These are phyloP conservation scores for Pangasianodon gigas DNA, from an alignment of 2,113 vertebrate genomes.

Conservation along the genomic window DNA sequence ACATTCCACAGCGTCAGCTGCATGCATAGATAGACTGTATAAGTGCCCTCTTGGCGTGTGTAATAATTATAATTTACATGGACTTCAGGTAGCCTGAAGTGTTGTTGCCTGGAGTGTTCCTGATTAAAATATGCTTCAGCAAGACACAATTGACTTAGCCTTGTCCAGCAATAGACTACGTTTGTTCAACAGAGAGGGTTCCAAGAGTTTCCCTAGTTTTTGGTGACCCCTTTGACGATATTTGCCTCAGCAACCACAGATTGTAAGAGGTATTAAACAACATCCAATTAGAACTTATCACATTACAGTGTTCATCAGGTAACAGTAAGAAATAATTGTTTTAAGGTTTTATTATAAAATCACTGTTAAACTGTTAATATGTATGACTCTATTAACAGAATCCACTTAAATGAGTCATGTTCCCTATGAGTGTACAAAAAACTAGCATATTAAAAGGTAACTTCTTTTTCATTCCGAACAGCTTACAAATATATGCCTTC, in stretches of 20 bases:
- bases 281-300: neutral
- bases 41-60: neutral
- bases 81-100: conserved; percentile 11
- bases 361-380: neutral
- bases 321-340: neutral
- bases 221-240: neutral
- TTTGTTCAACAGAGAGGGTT: neutral
- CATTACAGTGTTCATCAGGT: neutral
- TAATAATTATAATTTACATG: neutral
- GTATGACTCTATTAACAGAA: neutral
- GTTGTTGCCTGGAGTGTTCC: neutral
- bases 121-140: conserved; percentile 16
- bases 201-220: neutral
- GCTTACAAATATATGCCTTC: neutral
- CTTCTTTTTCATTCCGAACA: neutral
- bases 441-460: neutral
- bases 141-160: neutral
- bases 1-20: neutral
- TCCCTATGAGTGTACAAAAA: neutral
- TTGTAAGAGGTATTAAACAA: neutral
- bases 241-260: neutral
- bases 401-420: neutral
- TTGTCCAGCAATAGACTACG: neutral
- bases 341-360: neutral
- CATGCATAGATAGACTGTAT: neutral